Evolutionary conservation across 2,888 invertebrate genomes (phyloP), one percentile per base, ranked within the genome.

Genomic region (Thereva unica): DNA sequence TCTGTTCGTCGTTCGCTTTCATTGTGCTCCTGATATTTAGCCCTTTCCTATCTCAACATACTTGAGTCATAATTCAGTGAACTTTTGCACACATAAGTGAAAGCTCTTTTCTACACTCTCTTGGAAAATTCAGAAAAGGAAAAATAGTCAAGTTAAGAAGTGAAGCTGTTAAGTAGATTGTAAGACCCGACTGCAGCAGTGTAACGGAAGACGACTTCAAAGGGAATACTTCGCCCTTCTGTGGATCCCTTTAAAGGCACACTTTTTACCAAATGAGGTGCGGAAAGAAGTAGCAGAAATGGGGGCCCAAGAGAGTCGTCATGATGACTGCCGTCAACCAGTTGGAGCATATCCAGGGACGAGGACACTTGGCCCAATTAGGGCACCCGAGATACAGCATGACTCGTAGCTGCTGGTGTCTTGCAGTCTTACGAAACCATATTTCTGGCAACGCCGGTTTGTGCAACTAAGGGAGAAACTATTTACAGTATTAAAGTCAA

Each of bases 81-180:
- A 59, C 59, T 45, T 49, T 59, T 47, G 59, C 59, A 59, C 47
- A 59, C 47, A 49, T 49, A 23, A 59, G 59, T 59, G 59, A 10
- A 47, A 37, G 35, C 47, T 35, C 47, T 47, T 40, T 59, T 59
- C 38, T 40, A 38, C 59, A 38, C 59, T 59, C 47, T 47, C 37
- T 45, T 59, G 59, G 12, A 59, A 4, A 45, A 49, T 49, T 47
- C 59, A 38, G 47, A 59, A 59, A 59, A 47, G 59, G 59, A 49
- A 59, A 59, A 59, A 59, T 59, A 59, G 59, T 59, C 38, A 59
- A 59, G 59, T 59, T 59, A 59, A 59, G 59, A 49, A 59, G 59
- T 59, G 59, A 59, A 59, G 59, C 59, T 59, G 59, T 59, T 59
- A 59, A 59, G 59, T 59, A 59, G 59, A 59, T 59, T 59, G 59